Conservation (phyloP, 53 echinoderm and acorn worm species). For the Glandiceps talaboti region DNA sequence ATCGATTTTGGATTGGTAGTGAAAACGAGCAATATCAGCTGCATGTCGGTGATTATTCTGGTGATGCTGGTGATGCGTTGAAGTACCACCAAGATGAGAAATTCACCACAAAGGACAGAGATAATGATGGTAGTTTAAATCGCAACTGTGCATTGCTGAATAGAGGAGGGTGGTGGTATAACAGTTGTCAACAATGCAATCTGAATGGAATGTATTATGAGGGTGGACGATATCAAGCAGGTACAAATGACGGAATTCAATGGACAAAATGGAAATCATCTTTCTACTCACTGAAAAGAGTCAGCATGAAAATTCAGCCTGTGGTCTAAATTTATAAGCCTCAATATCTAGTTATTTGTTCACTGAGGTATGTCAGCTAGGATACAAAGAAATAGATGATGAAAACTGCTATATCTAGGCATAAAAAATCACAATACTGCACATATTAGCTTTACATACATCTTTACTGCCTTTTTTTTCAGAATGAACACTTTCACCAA, state of each 20-base stretch:
- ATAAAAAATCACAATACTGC: no score
- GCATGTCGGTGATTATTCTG: not conserved
- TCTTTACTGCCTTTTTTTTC: no score
- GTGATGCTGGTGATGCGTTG: slow-evolving; percentile 6
- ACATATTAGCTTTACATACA: no score
- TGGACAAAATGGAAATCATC: slow-evolving; percentile 13
- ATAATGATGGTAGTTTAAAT: not conserved
- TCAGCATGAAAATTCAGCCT: slow-evolving; percentile 18
- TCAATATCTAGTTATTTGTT: no score
- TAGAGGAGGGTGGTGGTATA: slow-evolving; percentile 11
- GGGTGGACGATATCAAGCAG: not conserved
- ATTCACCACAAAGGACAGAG: slow-evolving; percentile 6
- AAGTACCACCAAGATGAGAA: not conserved
- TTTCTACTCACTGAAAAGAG: slow-evolving; percentile 14
- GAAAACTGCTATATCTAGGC: no score
- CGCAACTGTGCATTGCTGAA: not conserved
- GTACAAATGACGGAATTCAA: slow-evolving; percentile 1
- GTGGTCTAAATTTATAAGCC: no score
- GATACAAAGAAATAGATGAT: no score
- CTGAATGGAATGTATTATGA: slow-evolving; percentile 2
- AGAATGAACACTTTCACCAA: no score
- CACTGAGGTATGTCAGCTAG: no score
- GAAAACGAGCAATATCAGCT: slow-evolving; percentile 2
- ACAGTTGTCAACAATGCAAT: slow-evolving; percentile 7
- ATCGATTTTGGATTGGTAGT: not conserved